These are phyloP conservation scores for Pseudanteris insignis DNA, from an alignment of 2,888 invertebrate species.

Conservation along the genomic window DNA sequence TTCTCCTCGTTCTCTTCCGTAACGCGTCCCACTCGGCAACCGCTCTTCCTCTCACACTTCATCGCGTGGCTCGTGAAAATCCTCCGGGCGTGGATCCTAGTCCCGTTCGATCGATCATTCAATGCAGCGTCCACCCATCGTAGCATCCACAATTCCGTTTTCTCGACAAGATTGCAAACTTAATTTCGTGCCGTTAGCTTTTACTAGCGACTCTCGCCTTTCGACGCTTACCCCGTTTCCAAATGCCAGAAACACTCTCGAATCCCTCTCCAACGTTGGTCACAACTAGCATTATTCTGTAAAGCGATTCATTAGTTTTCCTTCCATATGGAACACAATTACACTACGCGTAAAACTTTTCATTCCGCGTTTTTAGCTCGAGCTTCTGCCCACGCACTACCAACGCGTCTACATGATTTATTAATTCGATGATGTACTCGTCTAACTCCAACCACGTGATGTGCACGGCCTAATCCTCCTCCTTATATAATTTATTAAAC, in stretches of 20 bases:
- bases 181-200: conserved; percentile 38
- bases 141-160: conserved; percentile 29
- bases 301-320: too few relatives aligned
- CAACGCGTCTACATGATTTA: too few relatives aligned
- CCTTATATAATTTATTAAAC: too few relatives aligned
- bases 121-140: conserved; percentile 35
- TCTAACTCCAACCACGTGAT: too few relatives aligned
- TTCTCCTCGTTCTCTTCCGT: conserved; percentile 1
- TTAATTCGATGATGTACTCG: too few relatives aligned
- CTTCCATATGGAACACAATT: too few relatives aligned
- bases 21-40: conserved; percentile 5
- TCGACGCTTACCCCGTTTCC: conserved; percentile 34
- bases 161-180: conserved; percentile 39
- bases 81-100: conserved; percentile 52
- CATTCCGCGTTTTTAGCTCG: too few relatives aligned
- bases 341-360: too few relatives aligned
- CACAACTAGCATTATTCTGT: too few relatives aligned
- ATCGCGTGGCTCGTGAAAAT: conserved; percentile 50
- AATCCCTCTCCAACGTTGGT: conserved; percentile 32
- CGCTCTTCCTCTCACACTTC: conserved; percentile 37
- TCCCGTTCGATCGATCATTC: conserved; percentile 46
- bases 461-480: too few relatives aligned
- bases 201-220: conserved; percentile 41
- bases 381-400: too few relatives aligned
- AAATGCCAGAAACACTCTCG: conserved; percentile 30